phyloP scores from a whole-genome alignment of 2,113 vertebrate species.

The Salvelinus fontinalis region DNA sequence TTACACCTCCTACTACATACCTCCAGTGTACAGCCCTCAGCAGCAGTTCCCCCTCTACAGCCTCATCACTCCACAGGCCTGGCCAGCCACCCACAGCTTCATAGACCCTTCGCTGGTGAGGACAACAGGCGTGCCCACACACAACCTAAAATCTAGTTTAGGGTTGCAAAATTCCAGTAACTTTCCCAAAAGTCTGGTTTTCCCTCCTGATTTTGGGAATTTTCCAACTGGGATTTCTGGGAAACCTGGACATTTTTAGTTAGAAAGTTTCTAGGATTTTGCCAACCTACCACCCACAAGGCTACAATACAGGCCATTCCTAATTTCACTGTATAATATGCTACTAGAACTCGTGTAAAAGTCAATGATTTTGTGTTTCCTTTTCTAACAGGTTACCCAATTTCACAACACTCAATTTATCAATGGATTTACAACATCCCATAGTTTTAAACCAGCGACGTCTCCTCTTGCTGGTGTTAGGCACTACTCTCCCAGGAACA shows the following conservation, averaged over 20 bases:
- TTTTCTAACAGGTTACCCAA: conserved; percentile 82
- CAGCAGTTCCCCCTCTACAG: conserved; percentile 96
- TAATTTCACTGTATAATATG: background rate
- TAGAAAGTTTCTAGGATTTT: no score
- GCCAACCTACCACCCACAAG: no score
- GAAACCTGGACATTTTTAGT: no score
- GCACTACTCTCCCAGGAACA: conserved; percentile 90
- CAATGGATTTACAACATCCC: conserved; percentile 92
- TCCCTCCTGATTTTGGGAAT: no score
- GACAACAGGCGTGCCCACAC: background rate
- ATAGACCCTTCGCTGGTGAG: conserved; percentile 92
- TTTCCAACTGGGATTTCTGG: no score
- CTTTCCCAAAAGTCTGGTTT: no score
- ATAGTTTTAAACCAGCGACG: conserved; percentile 89
- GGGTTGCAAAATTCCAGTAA: no score
- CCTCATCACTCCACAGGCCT: conserved; percentile 91
- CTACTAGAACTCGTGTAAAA: background rate
- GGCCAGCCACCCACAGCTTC: conserved; percentile 93
- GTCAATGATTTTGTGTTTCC: background rate
- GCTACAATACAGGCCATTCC: no score
- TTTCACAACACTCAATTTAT: conserved; percentile 97
- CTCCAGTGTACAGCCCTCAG: conserved; percentile 92
- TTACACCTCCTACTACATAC: conserved; percentile 95
- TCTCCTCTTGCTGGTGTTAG: conserved; percentile 84
- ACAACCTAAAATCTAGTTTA: no score